A percentile compares a stretch with the other conserved stretches of the same genome.
These are phyloP conservation scores for Nixonia krombeini DNA, from an alignment of 1,140 invertebrate species.

Conservation along the genomic window DNA sequence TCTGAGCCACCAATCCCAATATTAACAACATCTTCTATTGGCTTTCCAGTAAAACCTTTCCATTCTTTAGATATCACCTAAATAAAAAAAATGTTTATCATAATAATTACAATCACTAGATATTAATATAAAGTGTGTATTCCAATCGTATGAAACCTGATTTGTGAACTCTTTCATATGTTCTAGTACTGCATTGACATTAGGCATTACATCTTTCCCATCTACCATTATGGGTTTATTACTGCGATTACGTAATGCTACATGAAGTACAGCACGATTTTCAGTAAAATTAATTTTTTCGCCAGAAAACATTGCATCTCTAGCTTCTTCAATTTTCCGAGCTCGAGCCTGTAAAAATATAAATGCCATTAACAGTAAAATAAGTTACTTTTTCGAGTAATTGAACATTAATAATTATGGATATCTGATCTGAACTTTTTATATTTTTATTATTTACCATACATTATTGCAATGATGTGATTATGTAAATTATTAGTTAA, in stretches of 20 bases:
- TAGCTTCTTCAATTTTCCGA: conserved; percentile 86
- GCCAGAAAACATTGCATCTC: conserved; percentile 95
- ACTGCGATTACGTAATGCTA: conserved; percentile 90
- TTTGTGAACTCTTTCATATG: conserved; percentile 97
- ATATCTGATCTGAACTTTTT: no score
- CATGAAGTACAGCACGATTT: conserved; percentile 94
- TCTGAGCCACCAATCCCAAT: conserved; percentile 99
- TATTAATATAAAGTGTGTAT: conserved; percentile 19
- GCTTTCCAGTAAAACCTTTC: conserved; percentile 93
- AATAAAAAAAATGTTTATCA: no score
- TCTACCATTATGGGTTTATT: conserved; percentile 87
- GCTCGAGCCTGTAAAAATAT: conserved; percentile 78
- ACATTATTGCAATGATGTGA: no score
- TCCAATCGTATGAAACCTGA: conserved; percentile 70
- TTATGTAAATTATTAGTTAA: no score
- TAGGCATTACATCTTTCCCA: conserved; percentile 94
- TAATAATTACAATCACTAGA: conserved; percentile 3
- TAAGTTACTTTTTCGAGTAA: no score
- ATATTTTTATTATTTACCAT: no score
- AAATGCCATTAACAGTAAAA: no score
- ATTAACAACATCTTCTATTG: conserved; percentile 98
- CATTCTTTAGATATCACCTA: conserved; percentile 80
- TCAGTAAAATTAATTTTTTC: conserved; percentile 99
- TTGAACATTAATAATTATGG: no score
- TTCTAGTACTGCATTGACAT: conserved; percentile 90